Conservation (phyloP, 2,888 invertebrate species). For the Conchocele bisecta region DNA sequence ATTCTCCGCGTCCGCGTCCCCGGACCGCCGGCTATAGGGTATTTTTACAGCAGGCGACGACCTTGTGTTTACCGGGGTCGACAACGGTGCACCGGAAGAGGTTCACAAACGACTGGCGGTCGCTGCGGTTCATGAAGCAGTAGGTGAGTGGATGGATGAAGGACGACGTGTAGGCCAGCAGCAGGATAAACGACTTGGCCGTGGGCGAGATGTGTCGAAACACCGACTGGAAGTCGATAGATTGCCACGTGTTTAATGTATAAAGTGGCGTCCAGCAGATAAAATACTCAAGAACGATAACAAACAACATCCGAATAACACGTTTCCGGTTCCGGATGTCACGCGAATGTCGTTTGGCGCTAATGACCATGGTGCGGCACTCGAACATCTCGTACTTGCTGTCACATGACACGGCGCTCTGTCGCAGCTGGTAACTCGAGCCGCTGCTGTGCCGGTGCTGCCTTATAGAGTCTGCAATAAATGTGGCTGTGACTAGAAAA, state of each 20-base stretch:
- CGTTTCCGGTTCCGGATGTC: constrained; percentile 68
- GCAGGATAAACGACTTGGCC: constrained; percentile 88
- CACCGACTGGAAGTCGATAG: constrained; percentile 89
- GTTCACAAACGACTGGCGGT: constrained; percentile 90
- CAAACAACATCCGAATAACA: constrained; percentile 90
- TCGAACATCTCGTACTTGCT: too few relatives aligned
- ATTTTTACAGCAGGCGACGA: too few relatives aligned
- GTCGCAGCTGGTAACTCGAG: background rate
- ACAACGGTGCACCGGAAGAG: constrained; percentile 88
- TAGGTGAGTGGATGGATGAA: constrained; percentile 96
- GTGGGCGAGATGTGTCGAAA: constrained; percentile 66
- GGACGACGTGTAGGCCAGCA: constrained; percentile 91
- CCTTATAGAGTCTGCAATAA: background rate
- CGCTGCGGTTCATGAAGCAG: constrained; percentile 95
- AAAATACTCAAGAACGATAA: constrained; percentile 94
- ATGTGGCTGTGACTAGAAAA: too few relatives aligned
- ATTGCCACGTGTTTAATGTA: constrained; percentile 90
- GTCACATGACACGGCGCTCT: background rate
- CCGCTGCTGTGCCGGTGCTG: background rate
- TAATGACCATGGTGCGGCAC: background rate
- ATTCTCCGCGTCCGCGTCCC: too few relatives aligned
- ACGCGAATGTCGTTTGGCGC: constrained; percentile 11
- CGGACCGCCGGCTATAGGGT: too few relatives aligned
- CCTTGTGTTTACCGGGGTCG: too few relatives aligned
- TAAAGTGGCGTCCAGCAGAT: constrained; percentile 95